Conservation (phyloP, 2,113 vertebrate genomes). For the Carollia perspicillata region DNA sequence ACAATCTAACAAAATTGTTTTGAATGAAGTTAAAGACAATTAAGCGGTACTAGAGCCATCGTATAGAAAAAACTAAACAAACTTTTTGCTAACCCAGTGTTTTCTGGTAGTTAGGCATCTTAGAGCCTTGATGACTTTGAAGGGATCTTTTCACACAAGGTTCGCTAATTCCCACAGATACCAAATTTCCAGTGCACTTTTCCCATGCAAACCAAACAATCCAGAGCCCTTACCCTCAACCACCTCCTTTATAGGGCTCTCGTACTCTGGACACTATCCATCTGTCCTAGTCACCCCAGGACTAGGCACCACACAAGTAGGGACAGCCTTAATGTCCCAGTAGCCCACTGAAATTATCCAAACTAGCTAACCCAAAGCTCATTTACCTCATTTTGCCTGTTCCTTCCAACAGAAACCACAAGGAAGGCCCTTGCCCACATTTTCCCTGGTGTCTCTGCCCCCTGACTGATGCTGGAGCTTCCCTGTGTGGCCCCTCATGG, state of each 20-base stretch:
- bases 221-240: neutral
- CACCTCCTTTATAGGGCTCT: neutral
- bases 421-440: neutral
- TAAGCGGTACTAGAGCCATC: too few species aligned
- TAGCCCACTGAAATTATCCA: neutral
- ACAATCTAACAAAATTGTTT: too few species aligned
- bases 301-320: neutral
- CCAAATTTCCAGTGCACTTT: neutral
- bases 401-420: neutral
- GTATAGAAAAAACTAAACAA: too few species aligned
- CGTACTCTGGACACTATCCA: neutral
- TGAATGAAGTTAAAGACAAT: too few species aligned
- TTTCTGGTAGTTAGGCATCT: neutral
- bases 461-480: neutral
- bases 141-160: neutral
- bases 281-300: neutral
- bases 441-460: neutral
- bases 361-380: neutral
- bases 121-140: neutral
- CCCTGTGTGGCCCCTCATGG: neutral
- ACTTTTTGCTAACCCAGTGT: too few species aligned
- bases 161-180: neutral
- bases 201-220: neutral
- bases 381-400: neutral
- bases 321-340: accelerated